These are phyloP conservation scores for Aeoliscus strigatus DNA, from an alignment of 2,797 vertebrate species.

Conservation along the genomic window DNA sequence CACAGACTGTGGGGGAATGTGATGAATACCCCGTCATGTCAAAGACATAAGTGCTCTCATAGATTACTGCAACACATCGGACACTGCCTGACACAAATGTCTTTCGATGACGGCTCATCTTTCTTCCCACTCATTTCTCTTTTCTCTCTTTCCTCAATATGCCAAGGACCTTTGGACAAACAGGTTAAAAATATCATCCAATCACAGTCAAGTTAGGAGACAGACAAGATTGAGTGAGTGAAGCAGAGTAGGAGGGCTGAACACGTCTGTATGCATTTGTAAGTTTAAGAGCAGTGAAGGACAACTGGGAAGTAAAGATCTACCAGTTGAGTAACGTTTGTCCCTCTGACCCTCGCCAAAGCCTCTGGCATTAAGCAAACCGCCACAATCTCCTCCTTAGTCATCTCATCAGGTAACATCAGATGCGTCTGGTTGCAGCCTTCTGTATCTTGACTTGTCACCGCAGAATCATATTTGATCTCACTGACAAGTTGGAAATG, in stretches of 20 bases:
- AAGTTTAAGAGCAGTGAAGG: constrained; percentile 39
- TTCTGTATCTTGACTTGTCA: too few relatives aligned
- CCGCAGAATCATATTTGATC: too few relatives aligned
- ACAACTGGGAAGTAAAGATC: constrained; percentile 32
- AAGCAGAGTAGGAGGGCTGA: constrained; percentile 5
- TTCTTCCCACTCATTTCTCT: constrained; percentile 60
- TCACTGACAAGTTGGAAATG: too few relatives aligned
- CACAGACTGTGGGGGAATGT: constrained; percentile 52
- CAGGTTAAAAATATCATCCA: constrained; percentile 63
- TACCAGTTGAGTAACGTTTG: too few relatives aligned
- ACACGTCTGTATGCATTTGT: constrained; percentile 30
- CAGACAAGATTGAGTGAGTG: constrained; percentile 39
- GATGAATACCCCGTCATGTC: constrained; percentile 68
- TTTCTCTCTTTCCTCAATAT: constrained; percentile 53
- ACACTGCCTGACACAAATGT: constrained; percentile 65
- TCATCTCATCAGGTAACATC: too few relatives aligned
- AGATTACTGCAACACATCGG: constrained; percentile 65
- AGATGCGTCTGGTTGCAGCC: too few relatives aligned
- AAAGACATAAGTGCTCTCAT: constrained; percentile 63
- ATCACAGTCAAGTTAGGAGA: constrained; percentile 43
- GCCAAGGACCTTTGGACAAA: constrained; percentile 68
- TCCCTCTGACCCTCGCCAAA: too few relatives aligned
- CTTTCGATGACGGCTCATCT: constrained; percentile 67
- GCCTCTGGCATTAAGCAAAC: too few relatives aligned
- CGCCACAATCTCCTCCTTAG: too few relatives aligned